Evolutionary conservation across 1,140 invertebrate species (phyloP).

Genomic region (Aleiodes sp.): DNA sequence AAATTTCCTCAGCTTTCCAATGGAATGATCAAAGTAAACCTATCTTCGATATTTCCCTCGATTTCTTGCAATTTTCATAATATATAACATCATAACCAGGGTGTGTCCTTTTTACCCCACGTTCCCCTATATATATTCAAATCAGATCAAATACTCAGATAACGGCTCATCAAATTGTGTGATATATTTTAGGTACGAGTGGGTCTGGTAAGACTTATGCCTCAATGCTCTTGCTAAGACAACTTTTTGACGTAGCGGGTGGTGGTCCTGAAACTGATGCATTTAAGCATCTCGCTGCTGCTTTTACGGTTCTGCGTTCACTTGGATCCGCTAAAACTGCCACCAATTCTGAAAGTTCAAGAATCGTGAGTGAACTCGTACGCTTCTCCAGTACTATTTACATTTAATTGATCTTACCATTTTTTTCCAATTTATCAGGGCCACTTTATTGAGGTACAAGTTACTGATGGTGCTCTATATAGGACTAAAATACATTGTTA

Average conservation of each 20-base stretch:
- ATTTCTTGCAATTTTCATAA: too few species aligned
- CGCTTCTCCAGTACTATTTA: neutral
- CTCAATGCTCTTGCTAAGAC: conserved; percentile 89
- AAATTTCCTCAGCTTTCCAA: too few species aligned
- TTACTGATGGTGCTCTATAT: conserved; percentile 94
- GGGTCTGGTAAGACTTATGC: conserved; percentile 96
- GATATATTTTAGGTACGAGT: conserved; percentile 75
- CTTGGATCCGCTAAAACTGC: conserved; percentile 90
- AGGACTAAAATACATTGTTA: conserved; percentile 96
- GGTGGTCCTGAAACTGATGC: conserved; percentile 94
- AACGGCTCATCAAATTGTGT: conserved; percentile 16
- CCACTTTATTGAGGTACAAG: conserved; percentile 95
- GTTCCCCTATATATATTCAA: neutral
- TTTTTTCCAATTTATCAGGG: conserved; percentile 71
- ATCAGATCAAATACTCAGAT: conserved; percentile 2
- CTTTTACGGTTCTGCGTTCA: conserved; percentile 91
- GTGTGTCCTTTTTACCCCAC: too few species aligned
- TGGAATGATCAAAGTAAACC: too few species aligned
- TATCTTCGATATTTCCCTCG: too few species aligned
- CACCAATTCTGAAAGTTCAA: conserved; percentile 91
- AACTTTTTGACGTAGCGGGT: conserved; percentile 92
- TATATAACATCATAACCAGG: too few species aligned
- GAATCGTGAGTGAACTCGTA: conserved; percentile 76
- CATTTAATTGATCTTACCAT: neutral
- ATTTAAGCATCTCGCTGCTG: conserved; percentile 94